Evolutionary conservation across 2,888 invertebrate genomes (phyloP), one percentile per base, ranked within the genome.

Genomic region (Pycnomerus fuliginosus): DNA sequence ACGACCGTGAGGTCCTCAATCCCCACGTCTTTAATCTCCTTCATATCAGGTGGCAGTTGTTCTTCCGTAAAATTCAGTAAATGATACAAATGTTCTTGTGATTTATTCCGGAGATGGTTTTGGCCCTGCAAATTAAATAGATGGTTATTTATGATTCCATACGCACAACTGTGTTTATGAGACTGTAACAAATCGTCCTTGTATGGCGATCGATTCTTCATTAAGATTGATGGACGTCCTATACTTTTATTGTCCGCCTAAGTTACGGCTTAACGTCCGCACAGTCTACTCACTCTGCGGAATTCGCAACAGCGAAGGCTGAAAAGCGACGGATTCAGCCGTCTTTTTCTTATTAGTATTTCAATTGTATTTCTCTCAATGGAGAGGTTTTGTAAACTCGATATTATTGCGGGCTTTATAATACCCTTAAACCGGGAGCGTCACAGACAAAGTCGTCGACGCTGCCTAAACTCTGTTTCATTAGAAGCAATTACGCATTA

Each of bases 191-290:
- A 61, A 62, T 62, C 59, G 61, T 62, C 60, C 59, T 52, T 56
- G 60, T 60, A 59, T 52, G 58, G 56, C 56, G 53, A 60, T 60
- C 61, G 60, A 62, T 61, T 53, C 56, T 62, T 61, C 60, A 62
- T 62, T 61, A 62, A 62, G 61, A 62, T 60, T 62, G 61, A 61
- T 62, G 59, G 56, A 59, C 58, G 57, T 52, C 50, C 52, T 54
- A 51, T 48, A 45, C 47, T 52, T 27, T 36, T 35, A 46, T 36
- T 34, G 31, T 35, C 36, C 36, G 31, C 27, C 35, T 40, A 30
- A 33, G 35, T 41, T 29, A 13, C 13, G 16, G 25, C 24, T 8
- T 31, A 27, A 37, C 44, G 31, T 43, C 24, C 31, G 17, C 37
- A 20, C 25, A n/a, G n/a, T n/a, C n/a, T n/a, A n/a, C n/a, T n/a